Evolutionary conservation across 2,797 vertebrate genomes (phyloP).

Genomic region (Esox masquinongy): DNA sequence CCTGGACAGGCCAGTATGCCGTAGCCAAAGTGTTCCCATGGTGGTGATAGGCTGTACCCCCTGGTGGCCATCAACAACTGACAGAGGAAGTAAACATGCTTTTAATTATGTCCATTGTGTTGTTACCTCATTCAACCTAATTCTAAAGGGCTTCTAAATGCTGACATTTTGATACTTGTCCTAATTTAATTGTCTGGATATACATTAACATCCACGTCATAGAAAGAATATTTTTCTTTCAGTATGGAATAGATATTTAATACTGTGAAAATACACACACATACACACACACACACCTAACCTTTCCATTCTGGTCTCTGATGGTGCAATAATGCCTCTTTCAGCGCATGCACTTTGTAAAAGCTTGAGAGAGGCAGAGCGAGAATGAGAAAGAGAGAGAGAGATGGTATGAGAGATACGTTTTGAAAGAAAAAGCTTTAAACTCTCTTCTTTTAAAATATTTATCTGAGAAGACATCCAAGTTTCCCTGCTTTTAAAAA

Average conservation of each 20-base stretch:
- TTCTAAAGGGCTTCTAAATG: neutral
- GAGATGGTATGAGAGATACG: conserved; percentile 11
- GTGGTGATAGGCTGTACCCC: conserved; percentile 77
- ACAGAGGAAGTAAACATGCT: conserved; percentile 27
- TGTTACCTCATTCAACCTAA: neutral
- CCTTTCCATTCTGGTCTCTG: conserved; percentile 14
- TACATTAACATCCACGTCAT: neutral
- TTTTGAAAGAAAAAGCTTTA: conserved; percentile 37
- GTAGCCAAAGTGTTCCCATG: conserved; percentile 82
- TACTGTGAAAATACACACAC: neutral
- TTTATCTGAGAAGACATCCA: conserved; percentile 69
- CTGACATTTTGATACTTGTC: neutral
- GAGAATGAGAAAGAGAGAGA: conserved; percentile 6
- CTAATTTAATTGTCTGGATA: neutral
- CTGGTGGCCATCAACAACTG: conserved; percentile 45
- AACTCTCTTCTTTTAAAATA: conserved; percentile 73
- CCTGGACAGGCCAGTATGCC: conserved; percentile 74
- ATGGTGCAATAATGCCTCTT: conserved; percentile 43
- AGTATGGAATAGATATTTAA: neutral
- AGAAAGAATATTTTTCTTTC: neutral
- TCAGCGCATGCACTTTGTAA: conserved; percentile 19
- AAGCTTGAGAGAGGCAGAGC: conserved; percentile 52
- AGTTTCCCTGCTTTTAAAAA: conserved; percentile 54
- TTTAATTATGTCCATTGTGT: conserved; percentile 22
- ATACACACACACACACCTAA: neutral